Evolutionary conservation across 2,797 vertebrate genomes (phyloP).

Genomic region (Holocentrus rufus): DNA sequence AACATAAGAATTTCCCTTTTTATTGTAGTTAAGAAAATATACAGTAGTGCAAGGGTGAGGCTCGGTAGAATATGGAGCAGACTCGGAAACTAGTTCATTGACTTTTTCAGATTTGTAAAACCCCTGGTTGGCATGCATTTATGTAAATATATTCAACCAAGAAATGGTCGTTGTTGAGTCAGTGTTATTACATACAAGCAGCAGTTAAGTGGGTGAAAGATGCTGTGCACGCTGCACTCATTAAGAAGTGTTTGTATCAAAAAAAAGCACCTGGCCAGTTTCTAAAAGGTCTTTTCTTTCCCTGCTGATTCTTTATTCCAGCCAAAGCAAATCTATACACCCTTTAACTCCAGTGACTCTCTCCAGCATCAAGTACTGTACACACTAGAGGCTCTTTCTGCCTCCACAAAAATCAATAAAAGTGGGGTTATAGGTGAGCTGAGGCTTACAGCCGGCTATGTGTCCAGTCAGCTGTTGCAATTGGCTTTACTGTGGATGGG

Average conservation of each 20-base stretch:
- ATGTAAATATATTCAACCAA: slow-evolving; percentile 35
- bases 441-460: slow-evolving; percentile 26
- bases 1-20: slow-evolving; percentile 19
- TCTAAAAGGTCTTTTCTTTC: not conserved
- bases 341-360: slow-evolving; percentile 1
- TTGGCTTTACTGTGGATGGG: slow-evolving; percentile 42
- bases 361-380: not conserved
- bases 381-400: slow-evolving; percentile 17
- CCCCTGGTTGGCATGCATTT: slow-evolving; percentile 68
- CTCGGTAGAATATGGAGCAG: slow-evolving; percentile 72
- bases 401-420: slow-evolving; percentile 26
- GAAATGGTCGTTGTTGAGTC: slow-evolving; percentile 11
- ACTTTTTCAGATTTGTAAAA: slow-evolving; percentile 76
- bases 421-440: slow-evolving; percentile 38
- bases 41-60: slow-evolving; percentile 60
- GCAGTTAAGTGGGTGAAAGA: not conserved
- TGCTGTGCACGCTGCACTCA: not conserved
- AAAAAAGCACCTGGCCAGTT: too few relatives aligned
- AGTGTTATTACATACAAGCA: not conserved
- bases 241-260: not conserved
- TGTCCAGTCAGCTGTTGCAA: slow-evolving; percentile 40
- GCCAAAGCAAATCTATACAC: not conserved
- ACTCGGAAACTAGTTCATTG: slow-evolving; percentile 57
- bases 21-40: slow-evolving; percentile 45
- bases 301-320: not conserved